phyloP scores from a whole-genome alignment of 2,113 vertebrate genomes.

The Corydoras sp. region DNA sequence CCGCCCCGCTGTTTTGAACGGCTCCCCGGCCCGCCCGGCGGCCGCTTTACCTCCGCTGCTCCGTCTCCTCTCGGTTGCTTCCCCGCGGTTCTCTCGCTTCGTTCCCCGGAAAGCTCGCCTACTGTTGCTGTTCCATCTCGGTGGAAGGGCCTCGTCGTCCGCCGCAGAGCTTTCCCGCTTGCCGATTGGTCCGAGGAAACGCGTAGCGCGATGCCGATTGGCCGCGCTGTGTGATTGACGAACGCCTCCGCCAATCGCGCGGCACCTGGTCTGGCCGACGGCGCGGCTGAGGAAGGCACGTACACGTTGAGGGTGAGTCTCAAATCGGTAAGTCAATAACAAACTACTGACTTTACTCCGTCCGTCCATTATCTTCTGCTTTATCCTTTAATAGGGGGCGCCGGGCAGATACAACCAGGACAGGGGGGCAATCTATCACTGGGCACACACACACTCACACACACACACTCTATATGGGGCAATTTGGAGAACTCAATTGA shows the following conservation, averaged over 20 bases:
- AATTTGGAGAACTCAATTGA: too few relatives aligned
- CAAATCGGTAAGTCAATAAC: background rate
- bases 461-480: too few relatives aligned
- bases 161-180: background rate
- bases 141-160: slow-evolving; percentile 47
- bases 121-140: slow-evolving; percentile 54
- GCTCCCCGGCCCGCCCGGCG: too few relatives aligned
- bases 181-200: slow-evolving; percentile 48
- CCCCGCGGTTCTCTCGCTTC: slow-evolving; percentile 1
- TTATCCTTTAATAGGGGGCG: too few relatives aligned
- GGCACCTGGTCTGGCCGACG: background rate
- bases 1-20: background rate
- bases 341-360: too few relatives aligned
- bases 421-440: too few relatives aligned
- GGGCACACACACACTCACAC: too few relatives aligned
- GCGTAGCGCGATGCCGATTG: slow-evolving; percentile 28
- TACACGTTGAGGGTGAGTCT: slow-evolving; percentile 5
- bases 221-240: slow-evolving; percentile 18
- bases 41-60: slow-evolving; percentile 60
- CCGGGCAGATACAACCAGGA: too few relatives aligned
- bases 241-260: slow-evolving; percentile 26
- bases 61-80: background rate
- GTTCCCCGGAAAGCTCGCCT: slow-evolving; percentile 49
- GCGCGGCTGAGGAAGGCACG: slow-evolving; percentile 26
- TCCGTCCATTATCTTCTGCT: too few relatives aligned